Evolutionary conservation across 1,140 invertebrate species (phyloP), one percentile per base, ranked within the genome.

Genomic region (Calliopsis andreniformis): DNA sequence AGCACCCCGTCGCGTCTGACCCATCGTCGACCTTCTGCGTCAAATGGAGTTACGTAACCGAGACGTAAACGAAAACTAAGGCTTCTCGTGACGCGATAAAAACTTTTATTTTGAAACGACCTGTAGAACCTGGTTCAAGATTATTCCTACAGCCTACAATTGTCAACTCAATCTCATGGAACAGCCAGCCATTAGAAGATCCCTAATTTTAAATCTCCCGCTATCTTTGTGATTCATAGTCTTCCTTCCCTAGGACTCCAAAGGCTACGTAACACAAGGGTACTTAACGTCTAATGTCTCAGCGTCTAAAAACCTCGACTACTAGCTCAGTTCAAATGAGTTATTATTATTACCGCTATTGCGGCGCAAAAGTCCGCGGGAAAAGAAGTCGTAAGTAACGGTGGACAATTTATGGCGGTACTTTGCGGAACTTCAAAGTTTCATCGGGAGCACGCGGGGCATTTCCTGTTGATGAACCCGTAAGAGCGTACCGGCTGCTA

Each of bases 1-100:
- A 35, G 35, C 56, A 23, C 39, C 32, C 16, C 8, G 20, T 16
- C 14, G n/a, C 12, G 12, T 18, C 20, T 25, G 61, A 63, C 16
- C 28, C 66, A 20, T 43, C 10, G 49, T 43, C 10, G 49, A 7
- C 23, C 10, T 45, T 58, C 49, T 10, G 12, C 42, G 32, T 39
- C 18, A 47, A 18, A 35, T 23, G 20, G 39, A 66, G n/a, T 72
- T 62, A 53, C 70, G 58, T 53, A 79, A 81, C 64, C 16, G 35
- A 14, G 3, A 1, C 20, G 23, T 18, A 25, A 45, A 51, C n/a
- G n/a, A n/a, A n/a, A n/a, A n/a, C n/a, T n/a, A 28, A 35, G 30
- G 20, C 20, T 51, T 25, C 4, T 20, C n/a, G n/a, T n/a, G n/a
- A 25, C 32, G 63, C 5, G 47, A 5, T 32, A 47, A 53, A 39